Conservation (phyloP, 2,797 vertebrate genomes). For the Carcharodon carcharias region DNA sequence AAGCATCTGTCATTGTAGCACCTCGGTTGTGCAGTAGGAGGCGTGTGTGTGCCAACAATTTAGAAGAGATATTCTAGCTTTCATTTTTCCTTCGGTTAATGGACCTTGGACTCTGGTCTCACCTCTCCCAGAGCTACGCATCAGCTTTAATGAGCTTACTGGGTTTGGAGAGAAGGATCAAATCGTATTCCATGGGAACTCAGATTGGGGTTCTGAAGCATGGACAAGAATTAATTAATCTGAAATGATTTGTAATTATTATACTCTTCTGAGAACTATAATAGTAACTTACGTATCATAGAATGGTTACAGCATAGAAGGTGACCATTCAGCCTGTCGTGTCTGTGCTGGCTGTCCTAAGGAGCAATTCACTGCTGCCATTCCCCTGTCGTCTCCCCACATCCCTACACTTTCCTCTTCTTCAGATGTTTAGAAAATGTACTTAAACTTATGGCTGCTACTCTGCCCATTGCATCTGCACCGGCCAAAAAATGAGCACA, state of each 20-base stretch:
- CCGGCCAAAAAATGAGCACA: too few relatives aligned
- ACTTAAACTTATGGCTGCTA: too few relatives aligned
- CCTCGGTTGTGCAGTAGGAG: background rate
- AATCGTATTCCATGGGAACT: background rate
- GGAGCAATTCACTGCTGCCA: too few relatives aligned
- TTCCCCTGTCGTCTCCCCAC: too few relatives aligned
- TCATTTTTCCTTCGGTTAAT: background rate
- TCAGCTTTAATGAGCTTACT: background rate
- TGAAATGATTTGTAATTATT: background rate
- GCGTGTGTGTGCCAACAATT: background rate
- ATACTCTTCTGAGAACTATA: background rate
- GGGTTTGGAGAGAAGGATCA: background rate
- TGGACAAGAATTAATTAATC: background rate
- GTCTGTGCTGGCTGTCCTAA: too few relatives aligned
- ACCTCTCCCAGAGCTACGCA: background rate
- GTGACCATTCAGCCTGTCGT: too few relatives aligned
- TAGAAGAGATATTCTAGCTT: background rate
- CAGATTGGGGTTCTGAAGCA: background rate
- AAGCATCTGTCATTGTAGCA: background rate
- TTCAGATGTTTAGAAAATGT: too few relatives aligned
- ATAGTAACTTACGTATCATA: too few relatives aligned
- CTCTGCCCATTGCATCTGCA: too few relatives aligned
- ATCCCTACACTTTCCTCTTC: too few relatives aligned
- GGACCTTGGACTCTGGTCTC: background rate
- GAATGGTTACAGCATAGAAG: too few relatives aligned